These are phyloP conservation scores for Ptyas mucosa DNA, from an alignment of 2,113 vertebrate genomes.

Conservation along the genomic window DNA sequence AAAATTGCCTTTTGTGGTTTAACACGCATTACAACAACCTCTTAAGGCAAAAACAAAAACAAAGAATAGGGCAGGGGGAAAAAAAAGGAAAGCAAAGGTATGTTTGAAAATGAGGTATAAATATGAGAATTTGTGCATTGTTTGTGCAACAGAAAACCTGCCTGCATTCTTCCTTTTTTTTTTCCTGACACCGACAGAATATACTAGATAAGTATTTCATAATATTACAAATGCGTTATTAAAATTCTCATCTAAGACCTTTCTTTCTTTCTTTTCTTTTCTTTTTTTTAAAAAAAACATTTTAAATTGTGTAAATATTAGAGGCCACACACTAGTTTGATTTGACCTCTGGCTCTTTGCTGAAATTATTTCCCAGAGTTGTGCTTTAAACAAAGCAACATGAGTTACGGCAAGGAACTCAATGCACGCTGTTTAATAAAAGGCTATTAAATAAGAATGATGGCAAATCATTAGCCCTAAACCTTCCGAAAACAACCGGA, in stretches of 20 bases:
- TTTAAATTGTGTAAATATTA: background rate
- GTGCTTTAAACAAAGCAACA: constrained; percentile 21
- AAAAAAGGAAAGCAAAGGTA: background rate
- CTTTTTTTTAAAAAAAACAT: background rate
- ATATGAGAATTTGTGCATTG: constrained; percentile 46
- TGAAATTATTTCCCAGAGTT: constrained; percentile 4
- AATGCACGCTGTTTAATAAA: background rate
- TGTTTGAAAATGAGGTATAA: constrained; percentile 67
- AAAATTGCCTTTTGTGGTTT: constrained; percentile 74
- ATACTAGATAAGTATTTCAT: background rate
- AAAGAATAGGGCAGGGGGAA: background rate
- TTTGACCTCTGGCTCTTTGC: constrained; percentile 1
- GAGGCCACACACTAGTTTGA: background rate
- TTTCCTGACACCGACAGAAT: background rate
- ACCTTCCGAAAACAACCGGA: background rate
- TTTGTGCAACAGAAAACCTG: background rate
- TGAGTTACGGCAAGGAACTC: background rate
- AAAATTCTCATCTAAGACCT: background rate
- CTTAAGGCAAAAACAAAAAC: constrained; percentile 65
- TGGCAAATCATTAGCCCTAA: background rate
- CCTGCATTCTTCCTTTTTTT: background rate
- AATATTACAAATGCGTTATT: background rate
- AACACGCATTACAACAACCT: constrained; percentile 69
- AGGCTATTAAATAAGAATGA: constrained; percentile 1
- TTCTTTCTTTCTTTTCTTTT: background rate